Percentiles rank a stretch among this genome's conserved stretches.
These are phyloP conservation scores for Pygmarrhopalites habei DNA, from an alignment of 1,140 invertebrate species.

Conservation along the genomic window DNA sequence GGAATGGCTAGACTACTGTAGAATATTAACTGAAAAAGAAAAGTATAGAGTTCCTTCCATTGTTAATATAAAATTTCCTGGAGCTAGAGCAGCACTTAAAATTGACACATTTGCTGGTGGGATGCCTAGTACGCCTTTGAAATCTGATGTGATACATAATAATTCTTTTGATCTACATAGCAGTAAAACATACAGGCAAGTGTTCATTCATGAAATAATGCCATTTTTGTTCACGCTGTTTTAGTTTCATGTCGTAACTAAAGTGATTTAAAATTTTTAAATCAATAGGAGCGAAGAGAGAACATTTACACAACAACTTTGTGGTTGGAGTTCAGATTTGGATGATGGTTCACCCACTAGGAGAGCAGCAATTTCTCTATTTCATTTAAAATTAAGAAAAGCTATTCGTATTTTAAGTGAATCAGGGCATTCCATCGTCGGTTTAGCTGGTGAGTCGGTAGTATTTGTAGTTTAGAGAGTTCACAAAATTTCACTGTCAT, in stretches of 20 bases:
- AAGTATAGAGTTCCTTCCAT: constrained; percentile 47
- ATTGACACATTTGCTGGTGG: constrained; percentile 43
- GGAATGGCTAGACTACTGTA: constrained; percentile 67
- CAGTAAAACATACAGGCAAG: constrained; percentile 51
- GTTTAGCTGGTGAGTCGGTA: too few relatives aligned
- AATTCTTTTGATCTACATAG: constrained; percentile 49
- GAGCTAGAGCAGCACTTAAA: constrained; percentile 47
- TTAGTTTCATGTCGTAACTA: too few relatives aligned
- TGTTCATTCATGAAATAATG: too few relatives aligned
- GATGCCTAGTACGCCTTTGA: constrained; percentile 41
- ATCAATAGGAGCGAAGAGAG: constrained; percentile 61
- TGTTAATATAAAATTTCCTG: constrained; percentile 58
- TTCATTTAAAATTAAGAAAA: constrained; percentile 72
- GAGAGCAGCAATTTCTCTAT: constrained; percentile 82
- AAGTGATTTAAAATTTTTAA: constrained; percentile 3
- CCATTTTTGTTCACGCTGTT: background rate
- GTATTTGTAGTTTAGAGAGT: too few relatives aligned
- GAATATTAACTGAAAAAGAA: constrained; percentile 59
- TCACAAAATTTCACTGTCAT: too few relatives aligned
- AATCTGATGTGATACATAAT: constrained; percentile 52
- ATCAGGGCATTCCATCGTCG: constrained; percentile 54
- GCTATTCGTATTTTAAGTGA: constrained; percentile 78
- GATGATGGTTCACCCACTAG: constrained; percentile 49
- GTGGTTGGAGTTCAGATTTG: constrained; percentile 60
- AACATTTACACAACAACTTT: constrained; percentile 69